Evolutionary conservation across 2,113 vertebrate species (phyloP).

Genomic region (Lota lota): DNA sequence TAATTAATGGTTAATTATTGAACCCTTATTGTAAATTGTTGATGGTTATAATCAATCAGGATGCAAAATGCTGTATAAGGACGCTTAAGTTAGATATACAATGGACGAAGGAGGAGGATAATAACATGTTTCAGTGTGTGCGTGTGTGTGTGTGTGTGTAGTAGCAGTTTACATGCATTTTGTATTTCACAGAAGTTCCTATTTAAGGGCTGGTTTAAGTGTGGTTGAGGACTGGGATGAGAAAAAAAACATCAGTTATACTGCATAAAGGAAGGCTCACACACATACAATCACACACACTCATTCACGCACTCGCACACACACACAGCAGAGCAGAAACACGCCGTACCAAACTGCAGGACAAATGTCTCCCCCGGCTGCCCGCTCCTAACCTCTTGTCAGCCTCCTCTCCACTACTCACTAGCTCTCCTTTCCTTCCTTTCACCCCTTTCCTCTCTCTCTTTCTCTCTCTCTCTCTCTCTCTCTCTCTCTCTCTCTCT

Average conservation of each 20-base stretch:
- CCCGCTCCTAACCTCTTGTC: slow-evolving; percentile 63
- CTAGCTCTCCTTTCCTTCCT: slow-evolving; percentile 3
- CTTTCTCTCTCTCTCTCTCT: slow-evolving; percentile 16
- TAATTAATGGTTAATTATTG: too few relatives aligned
- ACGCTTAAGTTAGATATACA: neutral
- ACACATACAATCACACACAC: too few relatives aligned
- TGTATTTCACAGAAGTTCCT: neutral
- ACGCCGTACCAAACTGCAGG: slow-evolving; percentile 46
- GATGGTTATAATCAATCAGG: neutral
- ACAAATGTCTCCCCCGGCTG: slow-evolving; percentile 60
- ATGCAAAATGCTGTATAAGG: neutral
- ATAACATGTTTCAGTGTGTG: slow-evolving; percentile 8
- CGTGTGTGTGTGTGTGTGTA: slow-evolving; percentile 1
- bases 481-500: slow-evolving; percentile 22
- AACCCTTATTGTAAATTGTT: too few relatives aligned
- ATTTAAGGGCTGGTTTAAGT: neutral
- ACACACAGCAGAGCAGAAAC: slow-evolving; percentile 13
- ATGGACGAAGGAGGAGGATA: neutral
- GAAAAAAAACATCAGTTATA: neutral
- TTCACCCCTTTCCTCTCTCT: too few relatives aligned
- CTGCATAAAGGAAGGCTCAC: too few relatives aligned
- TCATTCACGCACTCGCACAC: too few relatives aligned
- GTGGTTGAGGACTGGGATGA: neutral
- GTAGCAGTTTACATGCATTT: neutral
- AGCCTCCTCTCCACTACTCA: slow-evolving; percentile 32